Percentiles rank a stretch among this genome's conserved stretches.
Conservation (phyloP, 2,113 vertebrate genomes). For the Progne subis region DNA sequence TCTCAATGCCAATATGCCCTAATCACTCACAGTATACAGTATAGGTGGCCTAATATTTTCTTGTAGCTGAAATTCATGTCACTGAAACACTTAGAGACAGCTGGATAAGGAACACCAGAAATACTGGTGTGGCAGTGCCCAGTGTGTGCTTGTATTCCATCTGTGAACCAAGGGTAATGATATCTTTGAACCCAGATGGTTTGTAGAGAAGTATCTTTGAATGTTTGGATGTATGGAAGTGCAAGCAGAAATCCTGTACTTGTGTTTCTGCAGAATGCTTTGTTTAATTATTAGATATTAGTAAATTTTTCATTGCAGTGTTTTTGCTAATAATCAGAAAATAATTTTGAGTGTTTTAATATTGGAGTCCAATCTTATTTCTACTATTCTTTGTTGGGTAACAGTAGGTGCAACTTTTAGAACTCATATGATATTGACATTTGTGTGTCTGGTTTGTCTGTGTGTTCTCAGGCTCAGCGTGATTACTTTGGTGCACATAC, state of each 20-base stretch:
- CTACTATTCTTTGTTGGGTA: background rate
- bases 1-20: background rate
- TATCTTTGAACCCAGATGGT: background rate
- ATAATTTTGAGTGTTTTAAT: background rate
- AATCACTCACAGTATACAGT: background rate
- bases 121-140: background rate
- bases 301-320: background rate
- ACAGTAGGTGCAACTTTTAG: background rate
- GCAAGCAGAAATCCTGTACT: background rate
- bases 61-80: background rate
- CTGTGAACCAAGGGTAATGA: background rate
- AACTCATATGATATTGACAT: background rate
- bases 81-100: background rate
- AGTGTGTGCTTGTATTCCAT: background rate
- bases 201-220: background rate
- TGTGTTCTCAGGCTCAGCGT: conserved; percentile 86
- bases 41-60: background rate
- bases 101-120: background rate
- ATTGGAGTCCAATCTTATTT: background rate
- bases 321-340: background rate
- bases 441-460: background rate
- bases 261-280: background rate
- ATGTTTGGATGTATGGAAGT: background rate
- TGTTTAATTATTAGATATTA: background rate
- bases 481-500: conserved; percentile 98